Base-by-base conservation (phyloP, 2,797 vertebrate genomes). In the Pangasius larnaudii region DNA sequence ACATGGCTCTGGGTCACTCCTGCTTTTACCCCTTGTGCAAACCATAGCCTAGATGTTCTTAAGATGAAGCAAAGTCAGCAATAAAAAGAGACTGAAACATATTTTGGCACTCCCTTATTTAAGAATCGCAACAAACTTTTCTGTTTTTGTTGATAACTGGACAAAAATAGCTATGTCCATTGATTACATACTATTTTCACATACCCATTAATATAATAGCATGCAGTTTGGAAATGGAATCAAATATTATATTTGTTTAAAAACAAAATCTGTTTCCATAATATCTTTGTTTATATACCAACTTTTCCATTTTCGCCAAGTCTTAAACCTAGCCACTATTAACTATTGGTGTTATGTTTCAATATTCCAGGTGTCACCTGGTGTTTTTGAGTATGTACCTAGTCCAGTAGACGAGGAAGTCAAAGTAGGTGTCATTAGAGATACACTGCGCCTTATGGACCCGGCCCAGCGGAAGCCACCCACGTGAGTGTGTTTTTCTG, bases 351-450 rank as follows among this genome's bases (percentile, higher is more conserved):
- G 19, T 71, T 84, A 27, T 85, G 71, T 77, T 16, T 2, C 18
- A 88, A 71, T 86, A 86, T 86, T 91, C 30, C 93, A 99, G 98
- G 96, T 99, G 84, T 95, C 98, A 90, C 97, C 98, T 6, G 98
- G 98, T 56, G 96, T 99, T 1, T 98, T 96, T 93, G 97, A 98
- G 88, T 97, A 97, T 0, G 96, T 99, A 51, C 97, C 97, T 61
- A 99, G 98, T 93, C 97, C 96, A 0, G 98, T 99, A 0, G 98
- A 99, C 85, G 97, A 99, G 89, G 97, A 98, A 79, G 97, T 99
- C 61, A 99, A 99, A 93, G 98, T 99, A 77, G 96, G 97, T 0
- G 97, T 99, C 87, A 99, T 99, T 93, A 97, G 98, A 90, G 98
- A 99, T 93, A 99, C 98, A 0, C 96, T 99, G 81, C 96, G 98